Evolutionary conservation across 1,140 invertebrate species (phyloP).

Genomic region (Drosophila pachea): DNA sequence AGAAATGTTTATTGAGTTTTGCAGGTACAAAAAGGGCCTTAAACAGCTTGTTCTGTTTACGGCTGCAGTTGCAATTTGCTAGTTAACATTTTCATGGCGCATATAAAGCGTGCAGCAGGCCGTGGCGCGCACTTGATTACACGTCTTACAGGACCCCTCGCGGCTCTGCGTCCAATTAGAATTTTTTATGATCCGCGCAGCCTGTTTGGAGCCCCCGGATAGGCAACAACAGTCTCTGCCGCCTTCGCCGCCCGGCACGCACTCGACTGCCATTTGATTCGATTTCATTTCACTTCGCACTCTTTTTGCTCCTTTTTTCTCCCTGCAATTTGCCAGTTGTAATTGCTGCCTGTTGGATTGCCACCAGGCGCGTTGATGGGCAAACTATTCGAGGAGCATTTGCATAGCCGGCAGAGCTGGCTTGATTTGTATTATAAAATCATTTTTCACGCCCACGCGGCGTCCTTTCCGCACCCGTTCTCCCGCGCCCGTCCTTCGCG

Average conservation of each 20-base stretch:
- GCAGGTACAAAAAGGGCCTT: constrained; percentile 1
- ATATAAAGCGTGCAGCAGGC: constrained; percentile 20
- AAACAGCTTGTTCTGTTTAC: constrained; percentile 30
- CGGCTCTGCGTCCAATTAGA: constrained; percentile 48
- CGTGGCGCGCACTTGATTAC: constrained; percentile 29
- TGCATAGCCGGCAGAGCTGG: background rate
- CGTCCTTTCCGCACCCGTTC: background rate
- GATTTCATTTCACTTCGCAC: constrained; percentile 5
- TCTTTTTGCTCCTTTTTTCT: constrained; percentile 10
- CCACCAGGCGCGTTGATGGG: constrained; percentile 51
- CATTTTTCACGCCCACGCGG: constrained; percentile 48
- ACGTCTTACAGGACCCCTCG: constrained; percentile 4
- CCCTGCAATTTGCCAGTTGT: constrained; percentile 53
- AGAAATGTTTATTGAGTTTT: background rate
- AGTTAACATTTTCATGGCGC: constrained; percentile 34
- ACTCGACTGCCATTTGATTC: constrained; percentile 13
- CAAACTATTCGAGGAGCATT: constrained; percentile 25
- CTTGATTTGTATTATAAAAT: constrained; percentile 60
- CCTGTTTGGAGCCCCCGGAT: constrained; percentile 7
- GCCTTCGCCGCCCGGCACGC: constrained; percentile 36
- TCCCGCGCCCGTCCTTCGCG: no score
- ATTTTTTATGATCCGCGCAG: constrained; percentile 38
- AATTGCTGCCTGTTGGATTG: constrained; percentile 59
- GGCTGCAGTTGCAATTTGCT: constrained; percentile 27
- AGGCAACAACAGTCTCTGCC: constrained; percentile 30